phyloP scores from a whole-genome alignment of 2,113 vertebrate species.

The sheep (Ovis aries) region ARS-UI_Ramb_v3.0 NC_056061.1:11747501-11748000 shows the following conservation, averaged over 20 bases:
- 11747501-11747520: background rate
- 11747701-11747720: background rate
- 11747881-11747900: background rate
- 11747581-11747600: background rate
- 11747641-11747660: background rate
- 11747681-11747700: background rate
- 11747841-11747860: accelerated
- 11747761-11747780: background rate
- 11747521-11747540: background rate
- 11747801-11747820: background rate
- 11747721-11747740: background rate
- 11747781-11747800: background rate
- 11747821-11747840: background rate
- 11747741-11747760: background rate
- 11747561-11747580: background rate
- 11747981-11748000: background rate
- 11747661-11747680: background rate
- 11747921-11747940: background rate
- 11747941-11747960: background rate
- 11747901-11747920: background rate
- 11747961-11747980: background rate
- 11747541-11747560: background rate
- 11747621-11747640: background rate
- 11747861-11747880: background rate
- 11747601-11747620: background rate